Evolutionary conservation across 2,113 vertebrate genomes (phyloP), one percentile per base, ranked within the genome.

Genomic region (Sinocyclocheilus anophthalmus): DNA sequence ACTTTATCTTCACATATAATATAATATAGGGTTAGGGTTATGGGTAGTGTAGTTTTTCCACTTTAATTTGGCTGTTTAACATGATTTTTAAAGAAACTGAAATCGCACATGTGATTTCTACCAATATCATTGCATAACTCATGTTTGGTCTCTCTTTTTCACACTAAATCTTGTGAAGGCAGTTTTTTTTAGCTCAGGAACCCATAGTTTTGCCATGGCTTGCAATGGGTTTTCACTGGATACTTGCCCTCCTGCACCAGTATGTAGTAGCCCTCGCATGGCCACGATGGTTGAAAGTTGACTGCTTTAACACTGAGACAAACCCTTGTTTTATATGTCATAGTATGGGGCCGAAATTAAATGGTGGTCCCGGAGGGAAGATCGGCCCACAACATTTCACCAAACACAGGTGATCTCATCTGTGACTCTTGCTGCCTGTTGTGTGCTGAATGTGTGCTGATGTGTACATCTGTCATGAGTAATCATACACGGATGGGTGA

Each of bases 321-420:
- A 83, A 57, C 18, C 81, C 61, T 93, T 89, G 92, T 80, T 80
- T 91, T 94, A 92, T 91, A 92, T 80, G 93, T 92, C 94, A 88
- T 93, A 97, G 96, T 93, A 96, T 95, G 93, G 96, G 96, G 92
- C 95, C 95, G 90, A 97, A 97, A 94, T 96, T 96, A 95, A 96
- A 96, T 93, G 95, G 92, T 93, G 95, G 96, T 94, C 95, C 96
- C 91, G 95, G 96, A 94, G 96, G 95, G 93, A 96, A 96, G 95
- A 96, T 95, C 88, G 96, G 96, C 93, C 94, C 96, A 94, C 96
- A 94, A 89, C 95, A 96, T 94, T 95, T 93, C 94, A 94, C 96
- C 93, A 97, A 97, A 95, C 93, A 94, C 95, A 97, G 96, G 96
- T 97, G 93, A 85, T 42, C 50, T 77, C n/a, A 53, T 86, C 59